These are phyloP conservation scores for Coelogynopora nodosa DNA, from an alignment of 2,888 invertebrate species.

Conservation along the genomic window DNA sequence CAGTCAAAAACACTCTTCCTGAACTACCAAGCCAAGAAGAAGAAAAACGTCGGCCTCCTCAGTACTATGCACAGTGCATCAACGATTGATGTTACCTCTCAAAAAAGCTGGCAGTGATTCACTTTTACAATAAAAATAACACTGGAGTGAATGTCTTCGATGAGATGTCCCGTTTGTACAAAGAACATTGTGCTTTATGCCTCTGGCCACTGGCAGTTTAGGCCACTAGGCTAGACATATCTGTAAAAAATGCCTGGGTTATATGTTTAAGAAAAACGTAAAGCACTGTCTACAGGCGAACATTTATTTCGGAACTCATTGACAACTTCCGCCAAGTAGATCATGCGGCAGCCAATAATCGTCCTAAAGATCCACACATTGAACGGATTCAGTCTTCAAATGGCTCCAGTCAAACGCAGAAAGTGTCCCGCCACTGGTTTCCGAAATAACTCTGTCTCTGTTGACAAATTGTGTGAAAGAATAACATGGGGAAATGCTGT, in stretches of 20 bases:
- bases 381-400: background rate
- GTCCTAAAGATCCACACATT: slow-evolving; percentile 19
- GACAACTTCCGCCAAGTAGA: slow-evolving; percentile 14
- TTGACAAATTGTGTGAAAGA: background rate
- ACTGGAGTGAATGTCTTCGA: slow-evolving; percentile 26
- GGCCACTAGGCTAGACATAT: slow-evolving; percentile 26
- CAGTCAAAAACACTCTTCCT: background rate
- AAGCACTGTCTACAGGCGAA: slow-evolving; percentile 12
- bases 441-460: background rate
- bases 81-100: background rate
- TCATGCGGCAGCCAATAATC: slow-evolving; percentile 17
- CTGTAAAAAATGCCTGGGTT: slow-evolving; percentile 17
- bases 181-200: background rate
- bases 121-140: slow-evolving; percentile 36
- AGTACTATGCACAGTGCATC: slow-evolving; percentile 4
- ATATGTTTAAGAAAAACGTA: background rate
- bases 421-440: background rate
- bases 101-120: background rate
- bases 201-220: slow-evolving; percentile 4
- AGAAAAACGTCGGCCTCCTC: background rate
- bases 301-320: slow-evolving; percentile 16
- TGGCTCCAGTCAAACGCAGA: slow-evolving; percentile 9
- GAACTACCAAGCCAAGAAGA: background rate
- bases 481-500: slow-evolving; percentile 21
- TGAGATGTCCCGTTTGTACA: slow-evolving; percentile 26